Base-by-base conservation (phyloP, 1,140 invertebrate genomes). In the Lucilia cuprina region DNA sequence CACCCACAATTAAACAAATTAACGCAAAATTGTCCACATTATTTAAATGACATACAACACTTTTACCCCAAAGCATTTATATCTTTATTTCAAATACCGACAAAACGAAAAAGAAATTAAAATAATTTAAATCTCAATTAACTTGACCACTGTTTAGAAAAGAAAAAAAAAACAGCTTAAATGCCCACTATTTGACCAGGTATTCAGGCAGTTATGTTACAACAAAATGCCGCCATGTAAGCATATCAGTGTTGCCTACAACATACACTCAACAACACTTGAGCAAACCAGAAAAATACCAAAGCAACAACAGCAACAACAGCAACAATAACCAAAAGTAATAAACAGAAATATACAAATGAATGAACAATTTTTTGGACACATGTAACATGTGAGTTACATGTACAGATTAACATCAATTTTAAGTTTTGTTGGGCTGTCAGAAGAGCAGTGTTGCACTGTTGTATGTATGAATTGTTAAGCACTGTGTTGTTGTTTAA, bases 301-400 rank as follows among this genome's bases (percentile, higher is more conserved):
- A n/a, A n/a, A n/a, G n/a, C n/a, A n/a, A n/a, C n/a, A n/a, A n/a
- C n/a, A n/a, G n/a, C n/a, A 41, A 41, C 41, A 41, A 7, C 2
- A 41, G n/a, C n/a, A 30, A 30, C 25, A 30, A 41, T 5, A 17
- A 60, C 55, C 4, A 60, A 60, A 17, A 60, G 55, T 60, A 60
- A 60, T 60, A 17, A 60, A 60, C 14, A 60, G 25, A 30, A 30
- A 41, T 41, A 41, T 70, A 70, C 65, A 70, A 70, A 70, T 70
- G 55, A 60, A 60, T 60, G 55, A 60, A 70, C 65, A 70, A 12
- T 70, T 70, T 70, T 12, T 17, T 70, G 65, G 19, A 70, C 65
- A 70, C 19, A 70, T 70, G 65, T 70, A 70, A 70, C 65, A 70
- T 70, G 65, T 70, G 65, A 70, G 65, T 70, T 21, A 70, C 65